Evolutionary conservation across 1,140 invertebrate genomes (phyloP), one percentile per base, ranked within the genome.

Genomic region (Gryllus bimaculatus): DNA sequence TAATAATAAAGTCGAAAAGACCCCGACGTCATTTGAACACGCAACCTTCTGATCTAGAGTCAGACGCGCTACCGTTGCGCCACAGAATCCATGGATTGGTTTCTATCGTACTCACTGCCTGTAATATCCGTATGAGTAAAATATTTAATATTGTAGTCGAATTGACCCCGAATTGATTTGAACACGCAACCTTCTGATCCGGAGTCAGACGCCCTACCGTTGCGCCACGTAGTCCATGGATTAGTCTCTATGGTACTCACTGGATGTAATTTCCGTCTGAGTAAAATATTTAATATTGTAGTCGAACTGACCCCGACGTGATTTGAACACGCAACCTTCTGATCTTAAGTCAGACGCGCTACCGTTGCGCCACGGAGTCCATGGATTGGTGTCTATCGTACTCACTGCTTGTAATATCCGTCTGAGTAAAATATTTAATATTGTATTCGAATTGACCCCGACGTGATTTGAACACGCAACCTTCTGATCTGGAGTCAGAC

Each of bases 181-280:
- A 97, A 96, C 94, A 96, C 94, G 94, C 94, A 96, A 95, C 95
- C 95, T 96, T 96, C 94, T 95, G 95, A 96, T 96, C 95, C 96
- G 95, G 95, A 96, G 94, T 96, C 94, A 95, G 94, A 96, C 94
- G 94, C 94, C 94, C 94, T 96, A 96, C 95, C 94, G 92, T 96
- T 96, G 95, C 95, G 95, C 95, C 95, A 96, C 94, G 93, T 91
- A 92, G 92, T 92, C 91, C n/a, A n/a, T n/a, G n/a, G n/a, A n/a
- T n/a, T n/a, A n/a, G n/a, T n/a, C n/a, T n/a, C n/a, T n/a, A n/a
- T n/a, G n/a, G n/a, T n/a, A n/a, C n/a, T n/a, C n/a, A n/a, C n/a
- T n/a, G n/a, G n/a, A n/a, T n/a, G n/a, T n/a, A n/a, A n/a, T n/a
- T n/a, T n/a, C n/a, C n/a, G n/a, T n/a, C n/a, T n/a, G n/a, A n/a